Evolutionary conservation across 2,888 invertebrate genomes (phyloP).

Genomic region (Andrena flavipes): DNA sequence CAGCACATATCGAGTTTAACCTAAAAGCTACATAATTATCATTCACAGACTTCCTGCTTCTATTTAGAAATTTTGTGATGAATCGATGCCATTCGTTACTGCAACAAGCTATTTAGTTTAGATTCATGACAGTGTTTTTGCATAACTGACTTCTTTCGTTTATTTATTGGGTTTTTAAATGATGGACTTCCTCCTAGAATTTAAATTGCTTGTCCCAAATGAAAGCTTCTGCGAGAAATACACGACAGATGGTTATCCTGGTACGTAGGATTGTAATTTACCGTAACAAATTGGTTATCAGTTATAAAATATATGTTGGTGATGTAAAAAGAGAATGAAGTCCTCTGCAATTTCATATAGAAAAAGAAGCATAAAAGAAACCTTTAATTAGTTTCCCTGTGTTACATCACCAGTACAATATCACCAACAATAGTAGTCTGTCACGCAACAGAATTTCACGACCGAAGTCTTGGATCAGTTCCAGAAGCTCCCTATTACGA

Average conservation of each 20-base stretch:
- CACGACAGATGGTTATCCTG: background rate
- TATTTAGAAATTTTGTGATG: conserved; percentile 8
- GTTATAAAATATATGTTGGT: background rate
- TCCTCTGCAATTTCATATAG: background rate
- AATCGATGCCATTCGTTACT: background rate
- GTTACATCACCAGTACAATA: background rate
- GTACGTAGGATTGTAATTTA: background rate
- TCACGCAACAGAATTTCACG: conserved; percentile 30
- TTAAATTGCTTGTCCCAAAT: too few relatives aligned
- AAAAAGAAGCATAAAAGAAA: background rate
- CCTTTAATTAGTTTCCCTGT: background rate
- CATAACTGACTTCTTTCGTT: background rate
- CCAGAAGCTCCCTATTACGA: conserved; percentile 15
- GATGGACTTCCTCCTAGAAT: background rate
- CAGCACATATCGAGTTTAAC: background rate
- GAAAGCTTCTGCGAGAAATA: too few relatives aligned
- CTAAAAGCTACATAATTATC: background rate
- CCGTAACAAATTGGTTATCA: background rate
- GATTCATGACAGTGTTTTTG: background rate
- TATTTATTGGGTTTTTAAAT: background rate
- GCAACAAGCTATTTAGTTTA: background rate
- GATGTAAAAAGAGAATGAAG: background rate
- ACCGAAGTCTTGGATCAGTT: conserved; percentile 31
- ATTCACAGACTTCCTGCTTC: background rate
- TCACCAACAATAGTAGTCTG: conserved; percentile 7